Base-by-base conservation (phyloP, 1,140 invertebrate species). In the Penaeus vannamei region DNA sequence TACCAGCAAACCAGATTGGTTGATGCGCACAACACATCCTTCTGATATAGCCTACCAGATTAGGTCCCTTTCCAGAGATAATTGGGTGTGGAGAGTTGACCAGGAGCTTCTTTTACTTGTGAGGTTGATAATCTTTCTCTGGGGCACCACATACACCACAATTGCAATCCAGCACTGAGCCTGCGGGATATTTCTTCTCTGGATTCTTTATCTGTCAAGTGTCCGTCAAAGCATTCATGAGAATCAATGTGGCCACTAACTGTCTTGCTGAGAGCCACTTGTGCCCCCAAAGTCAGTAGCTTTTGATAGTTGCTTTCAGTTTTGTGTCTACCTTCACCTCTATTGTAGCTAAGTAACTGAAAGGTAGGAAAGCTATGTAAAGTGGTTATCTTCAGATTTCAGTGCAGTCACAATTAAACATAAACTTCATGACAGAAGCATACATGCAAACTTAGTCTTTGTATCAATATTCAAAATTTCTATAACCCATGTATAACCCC, bases 51-150 rank as follows among this genome's bases (percentile, higher is more conserved):
- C 60, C 64, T 22, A 76, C 87, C 59, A 53, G 26, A 1, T 59
- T 69, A n/a, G 61, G 32, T 17, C n/a, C 61, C 36, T 84, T 85
- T 59, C 85, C 72, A 32, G 87, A 79, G 22, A 89, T 29, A 69
- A 89, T 84, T 0, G 72, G 53, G 36, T 64, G 59, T 19, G 72
- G 29, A 1, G 81, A 77, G 20, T 84, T 76, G 2, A 89, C 72
- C 61, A 89, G 66, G 23, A 66, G 69, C 42, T 84, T 64, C 26
- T 89, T n/a, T n/a, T 89, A 32, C 82, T 64, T 4, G 87, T 88
- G 26, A 88, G 82, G 29, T 84, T 29, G 8, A 89, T 12, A 29
- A 64, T 66, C 23, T 62, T 66, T 1, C 26, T 62, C 42, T 85
- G 59, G 19, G 32, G 72, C 46, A 84, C 62, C 2, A 89, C 87